Conservation (phyloP, 2,113 vertebrate genomes). For the Aegypius monachus region DNA sequence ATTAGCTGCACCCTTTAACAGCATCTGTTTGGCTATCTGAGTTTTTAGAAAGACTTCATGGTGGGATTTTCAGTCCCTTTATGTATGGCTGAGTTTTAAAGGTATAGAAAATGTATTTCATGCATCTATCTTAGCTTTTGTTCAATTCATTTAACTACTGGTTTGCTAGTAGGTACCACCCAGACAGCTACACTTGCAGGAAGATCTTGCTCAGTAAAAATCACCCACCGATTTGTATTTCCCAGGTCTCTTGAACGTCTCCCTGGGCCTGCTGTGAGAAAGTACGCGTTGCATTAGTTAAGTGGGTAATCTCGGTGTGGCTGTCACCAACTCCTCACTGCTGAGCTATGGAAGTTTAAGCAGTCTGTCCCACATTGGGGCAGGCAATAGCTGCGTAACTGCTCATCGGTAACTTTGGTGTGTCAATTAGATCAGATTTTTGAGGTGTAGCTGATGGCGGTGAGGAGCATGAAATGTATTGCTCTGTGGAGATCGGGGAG, state of each 20-base stretch:
- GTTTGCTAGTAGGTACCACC: not conserved
- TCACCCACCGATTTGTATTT: not conserved
- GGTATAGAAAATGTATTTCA: not conserved
- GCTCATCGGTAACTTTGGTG: fast-evolving
- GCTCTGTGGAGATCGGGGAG: not conserved
- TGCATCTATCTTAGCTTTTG: not conserved
- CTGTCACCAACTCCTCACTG: not conserved
- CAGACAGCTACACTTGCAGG: not conserved
- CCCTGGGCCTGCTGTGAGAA: not conserved
- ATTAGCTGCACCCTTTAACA: not conserved
- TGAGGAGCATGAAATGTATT: not conserved
- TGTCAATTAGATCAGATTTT: not conserved
- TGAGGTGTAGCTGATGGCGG: fast-evolving
- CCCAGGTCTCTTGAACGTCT: not conserved
- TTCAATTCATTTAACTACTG: fast-evolving
- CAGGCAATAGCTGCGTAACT: not conserved
- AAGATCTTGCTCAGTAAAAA: not conserved
- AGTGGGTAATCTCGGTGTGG: fast-evolving
- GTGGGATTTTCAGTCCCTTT: not conserved
- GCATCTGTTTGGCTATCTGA: not conserved
- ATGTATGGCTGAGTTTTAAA: not conserved
- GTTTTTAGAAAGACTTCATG: not conserved
- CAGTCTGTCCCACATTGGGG: fast-evolving
- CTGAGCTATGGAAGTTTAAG: not conserved
- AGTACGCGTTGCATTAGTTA: fast-evolving